Base-by-base conservation (phyloP, 1,140 invertebrate genomes). In the Ganaspis sp. region DNA sequence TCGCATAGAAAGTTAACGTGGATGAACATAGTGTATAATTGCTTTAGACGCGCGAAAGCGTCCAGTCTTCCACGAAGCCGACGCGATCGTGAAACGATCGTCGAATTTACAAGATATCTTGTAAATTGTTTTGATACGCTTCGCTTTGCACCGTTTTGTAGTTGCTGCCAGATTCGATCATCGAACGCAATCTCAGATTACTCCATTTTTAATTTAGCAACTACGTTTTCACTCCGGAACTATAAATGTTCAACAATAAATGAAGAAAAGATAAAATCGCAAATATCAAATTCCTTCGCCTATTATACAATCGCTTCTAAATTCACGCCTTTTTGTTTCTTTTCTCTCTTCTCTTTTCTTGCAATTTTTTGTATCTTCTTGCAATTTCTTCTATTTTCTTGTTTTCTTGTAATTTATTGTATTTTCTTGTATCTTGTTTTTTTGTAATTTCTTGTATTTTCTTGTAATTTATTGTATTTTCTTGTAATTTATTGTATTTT, bases 21-120 rank as follows among this genome's bases (percentile, higher is more conserved):
- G 34, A 80, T 75, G 42, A 72, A 34, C 72, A 74, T 78, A 38
- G 29, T 21, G 58, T 53, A 75, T 76, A 78, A 83, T 76, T 73
- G 58, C 69, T 83, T 78, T 26, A 45, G 70, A 70, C 77, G 74
- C 77, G 81, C 75, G 81, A 83, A 83, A 83, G 81, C 79, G 79
- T 77, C 70, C 71, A 76, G 37, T 78, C 72, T 74, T 80, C 72
- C 29, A 37, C 26, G 17, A 70, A 45, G 5, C 37, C 17, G 17
- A 76, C 69, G 45, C 15, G 11, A 38, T 73, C 26, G 17, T 49
- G 12, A 54, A 49, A 54, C 23, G 21, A 23, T 73, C 45, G 9
- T 45, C 15, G 21, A 34, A 64, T 29, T 64, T n/a, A 29, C 58
- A n/a, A 29, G 12, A 64, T 64, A 34, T 29, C 23, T 64, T 64